These are phyloP conservation scores for Rhinopithecus roxellana DNA, from an alignment of 2,113 vertebrate species.

Conservation along the genomic window DNA sequence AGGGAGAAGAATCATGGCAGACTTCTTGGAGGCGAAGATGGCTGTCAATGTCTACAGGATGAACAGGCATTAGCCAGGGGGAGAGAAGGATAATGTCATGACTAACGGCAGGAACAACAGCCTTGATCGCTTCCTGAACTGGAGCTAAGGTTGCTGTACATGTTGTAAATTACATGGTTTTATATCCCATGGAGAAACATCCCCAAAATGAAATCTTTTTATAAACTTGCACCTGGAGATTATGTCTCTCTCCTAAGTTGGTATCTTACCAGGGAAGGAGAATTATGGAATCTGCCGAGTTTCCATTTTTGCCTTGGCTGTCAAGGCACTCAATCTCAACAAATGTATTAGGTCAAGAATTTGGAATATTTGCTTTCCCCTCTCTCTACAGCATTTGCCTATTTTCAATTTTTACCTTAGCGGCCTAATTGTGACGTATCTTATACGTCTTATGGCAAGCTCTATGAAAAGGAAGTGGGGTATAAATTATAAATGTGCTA, in stretches of 20 bases:
- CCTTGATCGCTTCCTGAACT: not conserved
- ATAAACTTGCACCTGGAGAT: not conserved
- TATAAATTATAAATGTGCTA: too few species aligned
- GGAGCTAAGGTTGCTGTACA: rapidly evolving
- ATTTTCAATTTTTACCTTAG: not conserved
- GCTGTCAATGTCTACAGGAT: not conserved
- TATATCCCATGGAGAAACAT: not conserved
- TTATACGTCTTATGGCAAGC: not conserved
- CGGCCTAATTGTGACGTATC: not conserved
- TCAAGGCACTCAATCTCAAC: not conserved
- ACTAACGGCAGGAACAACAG: not conserved
- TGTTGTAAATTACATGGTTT: not conserved
- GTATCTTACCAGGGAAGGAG: not conserved
- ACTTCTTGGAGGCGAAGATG: not conserved
- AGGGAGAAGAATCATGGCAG: not conserved
- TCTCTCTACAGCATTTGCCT: not conserved
- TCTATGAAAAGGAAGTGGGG: not conserved
- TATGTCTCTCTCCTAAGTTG: not conserved
- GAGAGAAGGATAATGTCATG: not conserved
- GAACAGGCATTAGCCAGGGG: not conserved
- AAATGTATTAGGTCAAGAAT: not conserved
- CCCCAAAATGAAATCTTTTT: not conserved
- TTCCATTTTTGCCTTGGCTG: not conserved
- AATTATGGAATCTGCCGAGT: not conserved
- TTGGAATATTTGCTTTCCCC: not conserved